Conservation (phyloP, 2,888 invertebrate species). For the Spodoptera littoralis region DNA sequence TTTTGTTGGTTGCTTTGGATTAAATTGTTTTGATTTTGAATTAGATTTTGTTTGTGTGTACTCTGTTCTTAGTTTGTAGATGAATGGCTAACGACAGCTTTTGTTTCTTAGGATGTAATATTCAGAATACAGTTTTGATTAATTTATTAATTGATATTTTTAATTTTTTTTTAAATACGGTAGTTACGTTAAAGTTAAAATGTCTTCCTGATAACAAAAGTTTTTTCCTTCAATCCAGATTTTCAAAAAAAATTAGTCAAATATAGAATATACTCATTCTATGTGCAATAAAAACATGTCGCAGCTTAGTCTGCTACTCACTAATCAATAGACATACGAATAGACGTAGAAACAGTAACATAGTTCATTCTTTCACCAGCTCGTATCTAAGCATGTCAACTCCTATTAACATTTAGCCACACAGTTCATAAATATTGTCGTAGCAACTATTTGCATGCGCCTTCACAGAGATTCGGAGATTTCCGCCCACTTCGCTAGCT, state of each 20-base stretch:
- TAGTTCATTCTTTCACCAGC: slow-evolving; percentile 32
- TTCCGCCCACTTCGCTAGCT: slow-evolving; percentile 54
- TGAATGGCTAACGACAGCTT: too few relatives aligned
- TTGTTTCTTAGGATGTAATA: too few relatives aligned
- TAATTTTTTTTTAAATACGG: too few relatives aligned
- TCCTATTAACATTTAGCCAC: slow-evolving; percentile 55
- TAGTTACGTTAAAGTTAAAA: too few relatives aligned
- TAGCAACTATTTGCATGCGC: slow-evolving; percentile 54
- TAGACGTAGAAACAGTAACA: slow-evolving; percentile 1
- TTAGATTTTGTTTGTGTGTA: slow-evolving; percentile 1
- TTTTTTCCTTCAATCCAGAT: too few relatives aligned
- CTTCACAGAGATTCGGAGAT: slow-evolving; percentile 57
- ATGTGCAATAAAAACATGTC: too few relatives aligned
- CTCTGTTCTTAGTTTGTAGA: neutral
- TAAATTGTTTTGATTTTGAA: slow-evolving; percentile 28
- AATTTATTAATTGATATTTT: too few relatives aligned
- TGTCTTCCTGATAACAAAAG: too few relatives aligned
- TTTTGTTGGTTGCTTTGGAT: slow-evolving; percentile 31
- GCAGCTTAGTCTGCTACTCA: too few relatives aligned
- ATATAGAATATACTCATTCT: too few relatives aligned
- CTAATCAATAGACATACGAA: slow-evolving; percentile 6
- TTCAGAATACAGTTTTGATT: too few relatives aligned
- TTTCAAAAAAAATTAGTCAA: too few relatives aligned
- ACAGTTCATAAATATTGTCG: slow-evolving; percentile 55
- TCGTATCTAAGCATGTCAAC: slow-evolving; percentile 54